Evolutionary conservation across 2,888 invertebrate genomes (phyloP).

Genomic region (Leptinotarsa juncta): DNA sequence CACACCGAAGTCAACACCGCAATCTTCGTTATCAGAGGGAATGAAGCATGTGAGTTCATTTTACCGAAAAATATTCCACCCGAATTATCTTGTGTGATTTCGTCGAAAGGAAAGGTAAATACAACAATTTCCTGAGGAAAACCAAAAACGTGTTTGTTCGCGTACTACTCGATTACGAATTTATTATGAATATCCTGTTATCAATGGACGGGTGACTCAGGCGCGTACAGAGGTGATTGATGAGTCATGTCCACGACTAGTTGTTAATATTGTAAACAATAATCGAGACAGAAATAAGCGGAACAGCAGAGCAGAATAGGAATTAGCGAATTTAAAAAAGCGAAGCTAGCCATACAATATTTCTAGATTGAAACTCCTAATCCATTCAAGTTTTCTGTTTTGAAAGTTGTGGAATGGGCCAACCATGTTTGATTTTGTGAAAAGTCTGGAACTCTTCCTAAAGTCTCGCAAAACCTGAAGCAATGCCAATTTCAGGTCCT

Average conservation of each 20-base stretch:
- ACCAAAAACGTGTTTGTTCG: not conserved
- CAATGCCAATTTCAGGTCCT: no score
- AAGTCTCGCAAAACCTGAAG: no score
- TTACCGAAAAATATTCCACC: not conserved
- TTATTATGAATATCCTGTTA: constrained; percentile 29
- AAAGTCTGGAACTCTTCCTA: no score
- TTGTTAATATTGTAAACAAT: constrained; percentile 2
- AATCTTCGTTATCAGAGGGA: not conserved
- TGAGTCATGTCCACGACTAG: not conserved
- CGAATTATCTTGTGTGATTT: not conserved
- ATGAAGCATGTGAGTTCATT: not conserved
- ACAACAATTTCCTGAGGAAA: constrained; percentile 3
- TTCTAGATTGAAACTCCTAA: no score
- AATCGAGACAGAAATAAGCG: not conserved
- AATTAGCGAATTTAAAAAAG: not conserved
- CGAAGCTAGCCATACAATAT: no score
- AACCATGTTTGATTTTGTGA: no score
- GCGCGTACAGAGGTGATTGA: not conserved
- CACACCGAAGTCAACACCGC: no score
- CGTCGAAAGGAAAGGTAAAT: not conserved
- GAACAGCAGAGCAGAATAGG: not conserved
- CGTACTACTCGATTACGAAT: constrained; percentile 5
- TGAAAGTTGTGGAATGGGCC: no score
- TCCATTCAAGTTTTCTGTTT: no score
- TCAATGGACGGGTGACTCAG: constrained; percentile 27